Evolutionary conservation across 2,113 vertebrate genomes (phyloP).

Genomic region (Taurulus bubalis): DNA sequence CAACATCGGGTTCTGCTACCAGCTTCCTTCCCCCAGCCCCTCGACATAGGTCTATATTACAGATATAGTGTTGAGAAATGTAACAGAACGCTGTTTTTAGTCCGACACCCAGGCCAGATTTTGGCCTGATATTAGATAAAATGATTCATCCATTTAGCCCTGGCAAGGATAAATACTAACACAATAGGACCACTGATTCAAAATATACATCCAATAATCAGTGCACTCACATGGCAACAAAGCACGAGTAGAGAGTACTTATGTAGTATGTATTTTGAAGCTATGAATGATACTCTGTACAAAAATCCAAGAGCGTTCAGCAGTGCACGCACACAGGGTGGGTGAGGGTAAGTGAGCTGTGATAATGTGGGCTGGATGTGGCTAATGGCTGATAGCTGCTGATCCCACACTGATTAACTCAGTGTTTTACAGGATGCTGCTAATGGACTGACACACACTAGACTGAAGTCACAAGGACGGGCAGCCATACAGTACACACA

Average conservation of each 20-base stretch:
- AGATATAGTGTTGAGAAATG: neutral
- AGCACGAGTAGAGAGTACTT: no score
- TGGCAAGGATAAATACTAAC: neutral
- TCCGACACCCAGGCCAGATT: neutral
- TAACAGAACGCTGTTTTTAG: no score
- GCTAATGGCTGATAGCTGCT: constrained; percentile 69
- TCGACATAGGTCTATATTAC: no score
- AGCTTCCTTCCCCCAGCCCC: no score
- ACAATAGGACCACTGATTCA: no score
- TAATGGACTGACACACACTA: constrained; percentile 51
- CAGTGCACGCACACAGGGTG: neutral
- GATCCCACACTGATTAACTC: constrained; percentile 68
- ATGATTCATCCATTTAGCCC: neutral
- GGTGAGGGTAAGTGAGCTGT: constrained; percentile 48
- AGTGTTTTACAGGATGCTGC: constrained; percentile 55
- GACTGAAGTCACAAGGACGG: constrained; percentile 3
- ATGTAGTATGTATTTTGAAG: neutral
- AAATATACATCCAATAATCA: neutral
- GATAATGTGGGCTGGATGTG: constrained; percentile 60
- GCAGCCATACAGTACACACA: constrained; percentile 26
- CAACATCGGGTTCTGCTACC: no score
- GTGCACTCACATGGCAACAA: no score
- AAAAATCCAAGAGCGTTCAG: neutral
- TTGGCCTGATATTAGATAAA: neutral
- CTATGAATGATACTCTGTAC: neutral